Evolutionary conservation across 2,113 vertebrate species (phyloP).

Genomic region (Brienomyrus longianalis): DNA sequence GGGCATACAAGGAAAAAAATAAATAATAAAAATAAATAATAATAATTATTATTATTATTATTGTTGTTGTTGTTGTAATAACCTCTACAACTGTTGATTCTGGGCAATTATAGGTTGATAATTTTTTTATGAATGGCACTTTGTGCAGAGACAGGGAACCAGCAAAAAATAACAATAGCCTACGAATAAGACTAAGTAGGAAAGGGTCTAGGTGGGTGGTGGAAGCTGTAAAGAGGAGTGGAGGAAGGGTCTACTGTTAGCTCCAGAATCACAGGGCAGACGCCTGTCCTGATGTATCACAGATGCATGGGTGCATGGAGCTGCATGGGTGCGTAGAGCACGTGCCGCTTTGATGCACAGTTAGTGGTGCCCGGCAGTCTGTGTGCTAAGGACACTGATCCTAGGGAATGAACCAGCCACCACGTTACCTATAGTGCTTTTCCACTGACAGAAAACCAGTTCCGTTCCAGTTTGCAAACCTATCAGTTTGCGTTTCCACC

Average conservation of each 20-base stretch:
- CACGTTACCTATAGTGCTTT: background rate
- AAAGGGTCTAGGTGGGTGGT: constrained; percentile 18
- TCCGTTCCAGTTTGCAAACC: background rate
- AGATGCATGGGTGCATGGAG: background rate
- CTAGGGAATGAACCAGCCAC: background rate
- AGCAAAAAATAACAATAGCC: constrained; percentile 26
- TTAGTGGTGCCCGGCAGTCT: background rate
- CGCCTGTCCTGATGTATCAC: background rate
- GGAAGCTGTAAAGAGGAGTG: constrained; percentile 23
- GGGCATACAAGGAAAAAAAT: background rate
- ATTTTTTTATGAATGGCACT: constrained; percentile 31
- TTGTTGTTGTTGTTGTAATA: background rate
- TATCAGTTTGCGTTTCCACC: background rate
- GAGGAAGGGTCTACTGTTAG: constrained; percentile 11
- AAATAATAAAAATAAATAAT: background rate
- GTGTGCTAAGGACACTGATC: background rate
- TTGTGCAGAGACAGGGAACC: constrained; percentile 24
- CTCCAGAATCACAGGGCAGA: constrained; percentile 2
- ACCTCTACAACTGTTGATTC: constrained; percentile 16
- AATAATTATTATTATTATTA: background rate
- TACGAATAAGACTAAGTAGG: constrained; percentile 17
- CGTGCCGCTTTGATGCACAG: background rate
- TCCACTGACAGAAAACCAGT: background rate
- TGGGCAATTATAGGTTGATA: constrained; percentile 33
- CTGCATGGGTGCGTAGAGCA: background rate